Evolutionary conservation across 2,888 invertebrate genomes (phyloP).

Genomic region (Plagiodera versicolora): DNA sequence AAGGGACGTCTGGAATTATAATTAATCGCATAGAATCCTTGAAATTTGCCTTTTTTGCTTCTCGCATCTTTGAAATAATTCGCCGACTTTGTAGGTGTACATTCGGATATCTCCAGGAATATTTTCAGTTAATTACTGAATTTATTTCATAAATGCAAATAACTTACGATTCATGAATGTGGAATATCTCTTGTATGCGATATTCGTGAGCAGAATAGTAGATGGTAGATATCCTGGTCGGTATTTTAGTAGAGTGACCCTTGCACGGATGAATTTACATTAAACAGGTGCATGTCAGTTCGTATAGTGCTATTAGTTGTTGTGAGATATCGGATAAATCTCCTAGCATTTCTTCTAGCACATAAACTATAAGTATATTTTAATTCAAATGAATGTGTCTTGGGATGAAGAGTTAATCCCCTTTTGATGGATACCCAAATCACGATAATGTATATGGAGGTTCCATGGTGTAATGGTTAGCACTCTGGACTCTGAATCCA

Average conservation of each 20-base stretch:
- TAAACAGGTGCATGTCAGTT: too few relatives aligned
- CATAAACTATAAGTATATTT: too few relatives aligned
- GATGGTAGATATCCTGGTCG: neutral
- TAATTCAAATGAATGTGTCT: too few relatives aligned
- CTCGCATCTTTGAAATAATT: conserved; percentile 17
- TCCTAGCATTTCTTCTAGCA: too few relatives aligned
- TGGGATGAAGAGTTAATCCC: too few relatives aligned
- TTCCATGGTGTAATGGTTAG: conserved; percentile 68
- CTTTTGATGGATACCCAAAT: neutral
- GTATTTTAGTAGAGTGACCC: neutral
- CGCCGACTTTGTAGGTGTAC: conserved; percentile 11
- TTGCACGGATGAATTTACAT: neutral
- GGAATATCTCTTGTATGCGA: conserved; percentile 5
- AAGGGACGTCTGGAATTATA: conserved; percentile 22
- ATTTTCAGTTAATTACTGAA: conserved; percentile 18
- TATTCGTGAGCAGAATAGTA: neutral
- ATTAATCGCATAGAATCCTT: conserved; percentile 23
- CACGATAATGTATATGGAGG: conserved; percentile 39
- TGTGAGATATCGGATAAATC: too few relatives aligned
- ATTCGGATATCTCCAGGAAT: conserved; percentile 6
- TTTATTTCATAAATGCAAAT: conserved; percentile 15
- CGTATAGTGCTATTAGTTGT: too few relatives aligned
- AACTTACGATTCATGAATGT: conserved; percentile 8
- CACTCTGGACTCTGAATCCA: conserved; percentile 68
- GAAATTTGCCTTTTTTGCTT: conserved; percentile 12